These are phyloP conservation scores for Ectemnius cavifrons DNA, from an alignment of 2,888 invertebrate genomes.

Conservation along the genomic window DNA sequence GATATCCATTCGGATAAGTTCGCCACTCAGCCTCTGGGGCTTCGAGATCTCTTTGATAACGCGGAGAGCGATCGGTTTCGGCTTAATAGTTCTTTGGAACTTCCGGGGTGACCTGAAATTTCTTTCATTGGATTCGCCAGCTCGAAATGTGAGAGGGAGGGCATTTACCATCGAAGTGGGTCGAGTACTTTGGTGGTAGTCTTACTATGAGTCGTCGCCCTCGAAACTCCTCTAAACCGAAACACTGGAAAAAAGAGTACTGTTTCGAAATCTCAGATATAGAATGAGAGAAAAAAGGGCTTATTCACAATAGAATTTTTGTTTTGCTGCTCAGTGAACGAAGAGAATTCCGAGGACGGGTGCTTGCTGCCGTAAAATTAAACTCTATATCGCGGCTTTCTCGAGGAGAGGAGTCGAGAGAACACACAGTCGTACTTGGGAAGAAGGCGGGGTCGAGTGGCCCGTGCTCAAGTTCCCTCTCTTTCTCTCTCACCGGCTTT, in stretches of 20 bases:
- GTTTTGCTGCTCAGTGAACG: background rate
- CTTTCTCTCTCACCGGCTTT: conserved; percentile 23
- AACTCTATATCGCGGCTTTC: conserved; percentile 13
- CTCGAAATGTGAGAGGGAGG: conserved; percentile 17
- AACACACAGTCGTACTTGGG: conserved; percentile 14
- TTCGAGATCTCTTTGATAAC: background rate
- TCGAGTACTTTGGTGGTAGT: conserved; percentile 40
- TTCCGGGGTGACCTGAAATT: conserved; percentile 9
- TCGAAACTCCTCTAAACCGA: conserved; percentile 33
- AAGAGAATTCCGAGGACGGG: background rate
- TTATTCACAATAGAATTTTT: background rate
- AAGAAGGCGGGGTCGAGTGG: conserved; percentile 31
- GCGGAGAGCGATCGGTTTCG: background rate
- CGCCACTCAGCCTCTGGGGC: background rate
- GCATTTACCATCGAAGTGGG: conserved; percentile 41
- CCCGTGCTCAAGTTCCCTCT: conserved; percentile 16
- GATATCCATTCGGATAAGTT: background rate
- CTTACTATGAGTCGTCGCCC: conserved; percentile 25
- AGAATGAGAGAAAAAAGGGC: background rate
- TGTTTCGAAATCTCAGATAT: conserved; percentile 4
- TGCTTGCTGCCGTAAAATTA: conserved; percentile 6
- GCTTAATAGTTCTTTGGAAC: conserved; percentile 8
- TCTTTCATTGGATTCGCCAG: conserved; percentile 32
- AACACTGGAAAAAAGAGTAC: conserved; percentile 13
- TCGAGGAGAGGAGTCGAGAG: conserved; percentile 27